These are phyloP conservation scores for Drosophila nasuta DNA, from an alignment of 1,140 invertebrate species.

Conservation along the genomic window DNA sequence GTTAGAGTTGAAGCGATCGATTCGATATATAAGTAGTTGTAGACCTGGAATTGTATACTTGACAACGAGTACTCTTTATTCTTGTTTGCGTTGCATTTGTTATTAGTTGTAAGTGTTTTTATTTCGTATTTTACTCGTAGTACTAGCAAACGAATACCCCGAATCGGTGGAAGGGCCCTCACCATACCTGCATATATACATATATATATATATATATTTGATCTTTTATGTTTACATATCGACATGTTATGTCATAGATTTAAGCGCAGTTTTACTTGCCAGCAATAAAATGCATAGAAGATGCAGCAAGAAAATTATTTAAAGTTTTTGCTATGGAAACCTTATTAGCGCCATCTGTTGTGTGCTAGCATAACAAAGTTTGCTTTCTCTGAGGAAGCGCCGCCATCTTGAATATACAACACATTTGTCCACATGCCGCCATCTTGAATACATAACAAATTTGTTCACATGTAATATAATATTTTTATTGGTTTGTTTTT, in stretches of 20 bases:
- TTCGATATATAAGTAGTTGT: not conserved
- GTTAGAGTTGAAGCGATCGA: slow-evolving; percentile 19
- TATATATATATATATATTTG: slow-evolving; percentile 7
- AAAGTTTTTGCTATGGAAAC: not conserved
- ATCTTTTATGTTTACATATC: slow-evolving; percentile 32
- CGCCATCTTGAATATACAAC: slow-evolving; percentile 20
- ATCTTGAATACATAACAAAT: slow-evolving; percentile 6
- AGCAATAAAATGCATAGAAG: slow-evolving; percentile 72
- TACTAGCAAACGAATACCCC: slow-evolving; percentile 1
- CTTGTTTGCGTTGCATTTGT: slow-evolving; percentile 51
- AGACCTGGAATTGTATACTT: slow-evolving; percentile 31
- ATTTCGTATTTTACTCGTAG: slow-evolving; percentile 6
- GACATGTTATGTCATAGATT: slow-evolving; percentile 26
- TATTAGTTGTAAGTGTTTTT: slow-evolving; percentile 37
- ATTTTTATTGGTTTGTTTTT: slow-evolving; percentile 61
- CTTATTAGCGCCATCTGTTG: not conserved
- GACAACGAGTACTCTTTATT: slow-evolving; percentile 25
- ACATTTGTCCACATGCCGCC: slow-evolving; percentile 19
- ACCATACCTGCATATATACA: slow-evolving; percentile 33
- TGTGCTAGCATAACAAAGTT: not conserved
- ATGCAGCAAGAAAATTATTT: slow-evolving; percentile 37
- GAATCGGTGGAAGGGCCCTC: slow-evolving; percentile 73
- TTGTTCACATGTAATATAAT: slow-evolving; percentile 55
- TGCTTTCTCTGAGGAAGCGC: not conserved
- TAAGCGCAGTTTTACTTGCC: slow-evolving; percentile 67